Evolutionary conservation across 2,113 vertebrate species (phyloP), one percentile per base, ranked within the genome.

Genomic region (Laterallus jamaicensis): DNA sequence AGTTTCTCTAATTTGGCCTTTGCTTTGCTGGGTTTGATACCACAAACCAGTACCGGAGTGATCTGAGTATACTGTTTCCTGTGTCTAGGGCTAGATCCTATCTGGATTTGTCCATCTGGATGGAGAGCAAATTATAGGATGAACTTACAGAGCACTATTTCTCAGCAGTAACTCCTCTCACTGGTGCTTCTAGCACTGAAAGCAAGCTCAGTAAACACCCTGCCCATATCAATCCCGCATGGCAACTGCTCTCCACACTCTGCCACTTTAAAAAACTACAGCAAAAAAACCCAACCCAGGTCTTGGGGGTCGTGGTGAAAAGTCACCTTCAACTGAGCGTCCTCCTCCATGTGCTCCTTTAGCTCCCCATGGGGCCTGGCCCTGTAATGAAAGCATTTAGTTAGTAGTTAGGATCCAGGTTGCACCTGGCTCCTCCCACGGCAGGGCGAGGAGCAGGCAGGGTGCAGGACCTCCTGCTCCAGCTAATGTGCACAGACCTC

Each of bases 401-500:
- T 2, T 19, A 10, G 66, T 1, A 14, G 4, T 2, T 19, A 11
- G 66, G 62, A 12, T 14, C 25, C 40, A 55, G 29, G 2, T 0
- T 39, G 35, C 54, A 71, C 59, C 54, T 66, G 3, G 3, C 42
- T 40, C 64, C 71, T 50, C 47, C 35, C 28, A 5, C 0, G 0
- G 35, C 16, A 0, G 2, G 0, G 18, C 0, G 3, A n/a, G 74
- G 63, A 17, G 69, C 74, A 20, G 86, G 0, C 18, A 5, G 5
- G 59, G 6, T 22, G 68, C 81, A 84, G 58, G 19, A 71, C 63
- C 78, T 75, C 55, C 77, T 63, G 66, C 86, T 67, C 82, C 6
- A 2, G 17, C 12, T 15, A 2, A 54, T 0, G 8, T 2, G 0
- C 2, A 0, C 1, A 49, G 42, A 88, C 31, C 82, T 70, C 55